Conservation (phyloP, 2,888 invertebrate species). For the Machimus rusticus region DNA sequence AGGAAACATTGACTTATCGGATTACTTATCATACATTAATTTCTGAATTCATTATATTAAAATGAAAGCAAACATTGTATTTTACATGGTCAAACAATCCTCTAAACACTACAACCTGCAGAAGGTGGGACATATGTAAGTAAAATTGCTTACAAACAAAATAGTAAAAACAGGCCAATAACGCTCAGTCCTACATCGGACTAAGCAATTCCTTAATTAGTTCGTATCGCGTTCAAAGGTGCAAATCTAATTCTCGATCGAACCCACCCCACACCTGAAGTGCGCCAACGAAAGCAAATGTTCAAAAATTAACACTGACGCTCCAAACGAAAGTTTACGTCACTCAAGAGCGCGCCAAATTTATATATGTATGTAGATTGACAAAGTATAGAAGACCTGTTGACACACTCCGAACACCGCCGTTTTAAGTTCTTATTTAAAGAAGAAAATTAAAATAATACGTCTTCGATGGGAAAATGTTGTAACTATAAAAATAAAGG, state of each 20-base stretch:
- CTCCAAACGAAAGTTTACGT: not conserved
- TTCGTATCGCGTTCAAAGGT: not conserved
- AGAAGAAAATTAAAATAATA: not conserved
- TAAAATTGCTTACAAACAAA: not conserved
- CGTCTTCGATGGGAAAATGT: not conserved
- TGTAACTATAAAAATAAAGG: not conserved
- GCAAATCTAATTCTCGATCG: not conserved
- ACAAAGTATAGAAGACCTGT: not conserved
- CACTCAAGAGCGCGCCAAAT: not conserved
- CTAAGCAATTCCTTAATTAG: not conserved
- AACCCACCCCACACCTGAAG: not conserved
- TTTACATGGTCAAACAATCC: not conserved
- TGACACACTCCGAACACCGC: not conserved
- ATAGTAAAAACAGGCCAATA: slow-evolving; percentile 18
- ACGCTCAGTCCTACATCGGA: not conserved
- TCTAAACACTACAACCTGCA: not conserved
- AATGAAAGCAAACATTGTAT: too few relatives aligned
- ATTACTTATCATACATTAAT: too few relatives aligned
- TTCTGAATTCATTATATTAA: too few relatives aligned
- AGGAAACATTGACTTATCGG: too few relatives aligned
- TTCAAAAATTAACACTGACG: not conserved
- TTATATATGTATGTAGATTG: not conserved
- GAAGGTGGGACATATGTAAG: not conserved
- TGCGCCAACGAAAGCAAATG: not conserved
- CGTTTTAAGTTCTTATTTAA: not conserved